A percentile compares a stretch with the other conserved stretches of the same genome.
These are phyloP conservation scores for Axea sp. DNA, from an alignment of 2,888 invertebrate species.

Conservation along the genomic window DNA sequence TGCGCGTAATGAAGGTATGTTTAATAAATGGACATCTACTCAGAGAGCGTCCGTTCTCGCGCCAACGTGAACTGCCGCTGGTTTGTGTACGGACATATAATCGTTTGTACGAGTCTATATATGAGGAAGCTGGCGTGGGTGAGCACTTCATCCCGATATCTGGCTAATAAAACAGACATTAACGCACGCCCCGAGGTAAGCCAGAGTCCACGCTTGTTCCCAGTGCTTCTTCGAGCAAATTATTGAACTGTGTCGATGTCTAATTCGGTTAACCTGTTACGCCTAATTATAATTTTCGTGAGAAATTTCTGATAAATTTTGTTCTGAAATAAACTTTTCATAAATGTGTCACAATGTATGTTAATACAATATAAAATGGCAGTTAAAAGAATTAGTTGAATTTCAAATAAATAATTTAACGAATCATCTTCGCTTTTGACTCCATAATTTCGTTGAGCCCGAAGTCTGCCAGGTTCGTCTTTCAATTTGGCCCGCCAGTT, in stretches of 20 bases:
- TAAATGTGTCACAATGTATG: too few relatives aligned
- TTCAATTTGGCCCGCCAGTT: too few relatives aligned
- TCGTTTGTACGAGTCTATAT: slow-evolving; percentile 53
- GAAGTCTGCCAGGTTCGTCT: too few relatives aligned
- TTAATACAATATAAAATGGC: too few relatives aligned
- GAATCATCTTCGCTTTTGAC: too few relatives aligned
- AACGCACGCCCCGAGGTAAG: slow-evolving; percentile 40
- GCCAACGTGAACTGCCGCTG: slow-evolving; percentile 51
- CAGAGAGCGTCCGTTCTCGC: slow-evolving; percentile 52
- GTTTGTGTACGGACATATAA: slow-evolving; percentile 46
- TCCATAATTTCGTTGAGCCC: too few relatives aligned
- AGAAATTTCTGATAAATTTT: too few relatives aligned
- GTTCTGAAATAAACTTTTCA: too few relatives aligned
- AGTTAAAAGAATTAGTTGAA: too few relatives aligned
- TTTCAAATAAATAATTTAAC: too few relatives aligned
- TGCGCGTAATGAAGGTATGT: slow-evolving; percentile 75
- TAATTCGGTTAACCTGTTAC: slow-evolving; percentile 41
- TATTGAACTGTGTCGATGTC: slow-evolving; percentile 28
- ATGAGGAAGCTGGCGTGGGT: slow-evolving; percentile 31
- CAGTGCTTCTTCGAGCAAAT: too few relatives aligned
- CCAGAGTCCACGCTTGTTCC: slow-evolving; percentile 8
- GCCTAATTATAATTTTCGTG: too few relatives aligned
- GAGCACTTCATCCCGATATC: slow-evolving; percentile 58
- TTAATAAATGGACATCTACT: slow-evolving; percentile 72
- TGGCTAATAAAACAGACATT: slow-evolving; percentile 59